These are phyloP conservation scores for Adineta ricciae DNA, from an alignment of 2,888 invertebrate species.

Conservation along the genomic window DNA sequence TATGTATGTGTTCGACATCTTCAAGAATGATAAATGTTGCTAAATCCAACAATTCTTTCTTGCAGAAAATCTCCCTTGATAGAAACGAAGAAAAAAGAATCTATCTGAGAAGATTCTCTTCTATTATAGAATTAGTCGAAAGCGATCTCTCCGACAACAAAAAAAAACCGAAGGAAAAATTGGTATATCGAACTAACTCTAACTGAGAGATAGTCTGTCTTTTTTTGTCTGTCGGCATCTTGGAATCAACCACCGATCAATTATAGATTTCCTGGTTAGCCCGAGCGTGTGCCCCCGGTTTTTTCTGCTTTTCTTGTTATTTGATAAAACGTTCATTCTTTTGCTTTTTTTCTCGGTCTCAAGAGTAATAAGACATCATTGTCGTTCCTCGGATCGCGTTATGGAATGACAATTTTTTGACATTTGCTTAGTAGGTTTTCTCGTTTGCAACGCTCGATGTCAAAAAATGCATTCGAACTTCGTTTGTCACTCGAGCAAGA, in stretches of 20 bases:
- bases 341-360: neutral
- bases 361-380: too few relatives aligned
- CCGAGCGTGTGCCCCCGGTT: neutral
- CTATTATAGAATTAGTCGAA: neutral
- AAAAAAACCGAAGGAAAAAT: neutral
- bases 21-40: neutral
- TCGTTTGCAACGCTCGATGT: neutral
- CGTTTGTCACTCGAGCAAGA: neutral
- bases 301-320: neutral
- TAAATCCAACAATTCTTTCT: neutral
- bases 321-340: neutral
- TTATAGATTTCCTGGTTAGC: conserved; percentile 3
- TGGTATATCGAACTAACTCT: neutral
- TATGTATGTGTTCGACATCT: neutral
- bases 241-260: neutral
- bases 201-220: neutral
- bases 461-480: neutral
- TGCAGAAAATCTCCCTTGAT: neutral
- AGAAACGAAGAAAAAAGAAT: neutral
- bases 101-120: neutral
- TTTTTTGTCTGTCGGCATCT: neutral
- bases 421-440: neutral
- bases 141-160: neutral
- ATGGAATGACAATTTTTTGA: conserved; percentile 1
- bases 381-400: neutral